Conservation (phyloP, 1,140 invertebrate species). For the Whitmania pigra region DNA sequence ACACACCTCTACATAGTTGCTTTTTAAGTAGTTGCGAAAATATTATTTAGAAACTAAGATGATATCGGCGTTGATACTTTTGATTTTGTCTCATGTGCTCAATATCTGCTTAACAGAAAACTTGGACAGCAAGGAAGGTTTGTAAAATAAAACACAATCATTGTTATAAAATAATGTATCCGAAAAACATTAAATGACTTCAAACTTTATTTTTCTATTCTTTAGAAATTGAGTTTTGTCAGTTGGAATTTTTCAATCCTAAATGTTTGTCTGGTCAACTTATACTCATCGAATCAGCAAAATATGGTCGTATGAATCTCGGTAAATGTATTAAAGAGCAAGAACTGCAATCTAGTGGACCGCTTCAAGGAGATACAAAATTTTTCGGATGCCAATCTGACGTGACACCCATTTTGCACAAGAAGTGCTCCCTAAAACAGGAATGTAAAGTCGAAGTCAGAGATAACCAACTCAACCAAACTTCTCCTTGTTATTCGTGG, state of each 20-base stretch:
- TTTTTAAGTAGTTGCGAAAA: too few species aligned
- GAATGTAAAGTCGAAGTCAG: slow-evolving; percentile 1
- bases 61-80: too few species aligned
- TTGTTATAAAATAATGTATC: too few species aligned
- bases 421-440: background rate
- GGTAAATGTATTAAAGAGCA: background rate
- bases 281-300: background rate
- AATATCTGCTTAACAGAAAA: too few species aligned
- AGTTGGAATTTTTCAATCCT: background rate
- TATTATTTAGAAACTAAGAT: too few species aligned
- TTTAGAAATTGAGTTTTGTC: slow-evolving; percentile 1
- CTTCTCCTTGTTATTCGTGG: background rate
- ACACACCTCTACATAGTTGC: too few species aligned
- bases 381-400: slow-evolving; percentile 12
- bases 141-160: too few species aligned
- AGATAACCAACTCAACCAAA: background rate
- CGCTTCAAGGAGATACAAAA: background rate
- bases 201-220: too few species aligned
- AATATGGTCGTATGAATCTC: slow-evolving; percentile 8
- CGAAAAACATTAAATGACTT: too few species aligned
- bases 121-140: too few species aligned
- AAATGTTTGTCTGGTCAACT: background rate
- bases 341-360: background rate
- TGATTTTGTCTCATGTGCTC: too few species aligned
- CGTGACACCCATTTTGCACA: background rate